Evolutionary conservation across 2,888 invertebrate genomes (phyloP).

Genomic region (Bembecia ichneumoniformis): DNA sequence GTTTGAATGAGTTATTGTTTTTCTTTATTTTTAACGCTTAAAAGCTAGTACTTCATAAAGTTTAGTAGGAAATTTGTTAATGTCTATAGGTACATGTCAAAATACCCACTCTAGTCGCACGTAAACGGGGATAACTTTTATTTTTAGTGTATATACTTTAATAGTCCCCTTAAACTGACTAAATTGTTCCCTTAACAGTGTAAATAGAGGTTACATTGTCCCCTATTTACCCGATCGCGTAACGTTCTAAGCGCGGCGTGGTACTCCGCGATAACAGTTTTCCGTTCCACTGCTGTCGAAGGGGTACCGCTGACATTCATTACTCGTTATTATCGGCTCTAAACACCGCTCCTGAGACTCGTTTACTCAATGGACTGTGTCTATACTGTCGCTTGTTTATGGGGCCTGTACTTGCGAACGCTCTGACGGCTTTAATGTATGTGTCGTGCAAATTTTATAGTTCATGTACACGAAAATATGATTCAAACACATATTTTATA

Average conservation of each 20-base stretch:
- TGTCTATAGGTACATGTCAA: no score
- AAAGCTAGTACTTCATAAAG: no score
- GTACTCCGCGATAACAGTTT: constrained; percentile 51
- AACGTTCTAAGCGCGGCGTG: constrained; percentile 31
- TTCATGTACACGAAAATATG: no score
- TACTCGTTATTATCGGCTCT: constrained; percentile 61
- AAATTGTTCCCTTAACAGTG: no score
- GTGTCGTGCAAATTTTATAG: background rate
- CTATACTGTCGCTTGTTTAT: constrained; percentile 28
- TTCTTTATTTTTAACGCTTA: no score
- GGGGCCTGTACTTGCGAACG: constrained; percentile 7
- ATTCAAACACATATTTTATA: no score
- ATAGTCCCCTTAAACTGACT: no score
- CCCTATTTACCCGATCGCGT: constrained; percentile 1
- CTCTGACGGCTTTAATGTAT: constrained; percentile 10
- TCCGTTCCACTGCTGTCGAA: constrained; percentile 33
- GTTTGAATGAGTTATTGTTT: no score
- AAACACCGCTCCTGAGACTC: constrained; percentile 51
- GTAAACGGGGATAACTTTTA: no score
- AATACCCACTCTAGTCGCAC: no score
- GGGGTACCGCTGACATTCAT: constrained; percentile 53
- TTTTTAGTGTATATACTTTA: no score
- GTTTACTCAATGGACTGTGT: constrained; percentile 48
- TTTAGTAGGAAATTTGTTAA: no score
- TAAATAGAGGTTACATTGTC: background rate